phyloP scores from a whole-genome alignment of 1,140 invertebrate genomes.

The Pteromalus puparum region DNA sequence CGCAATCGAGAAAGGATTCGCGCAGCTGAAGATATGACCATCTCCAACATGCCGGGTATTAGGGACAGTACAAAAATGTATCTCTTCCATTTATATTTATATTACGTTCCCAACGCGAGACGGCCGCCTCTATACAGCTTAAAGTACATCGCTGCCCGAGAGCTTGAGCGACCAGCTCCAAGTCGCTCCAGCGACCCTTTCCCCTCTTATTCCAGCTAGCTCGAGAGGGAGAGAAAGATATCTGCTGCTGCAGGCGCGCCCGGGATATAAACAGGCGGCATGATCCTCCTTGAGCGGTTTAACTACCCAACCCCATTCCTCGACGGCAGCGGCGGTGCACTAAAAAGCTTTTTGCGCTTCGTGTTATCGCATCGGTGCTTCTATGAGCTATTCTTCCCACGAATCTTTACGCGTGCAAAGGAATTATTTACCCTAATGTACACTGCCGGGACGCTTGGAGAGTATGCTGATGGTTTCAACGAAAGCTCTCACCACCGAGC shows the following conservation, averaged over 20 bases:
- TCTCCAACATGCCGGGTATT: background rate
- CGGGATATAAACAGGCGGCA: constrained; percentile 45
- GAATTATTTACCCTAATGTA: constrained; percentile 46
- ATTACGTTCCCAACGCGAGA: constrained; percentile 1
- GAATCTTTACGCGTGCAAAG: constrained; percentile 35
- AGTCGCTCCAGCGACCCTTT: background rate
- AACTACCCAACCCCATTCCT: constrained; percentile 47
- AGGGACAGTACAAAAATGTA: constrained; percentile 26
- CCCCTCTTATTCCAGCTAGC: background rate
- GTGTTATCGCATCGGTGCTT: constrained; percentile 26
- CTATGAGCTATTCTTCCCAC: constrained; percentile 43
- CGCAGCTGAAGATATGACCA: constrained; percentile 16
- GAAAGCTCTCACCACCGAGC: background rate
- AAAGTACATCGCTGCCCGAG: background rate
- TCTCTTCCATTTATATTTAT: constrained; percentile 43
- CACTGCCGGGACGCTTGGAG: background rate
- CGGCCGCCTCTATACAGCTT: background rate
- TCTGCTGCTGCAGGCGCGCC: background rate
- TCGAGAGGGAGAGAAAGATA: background rate
- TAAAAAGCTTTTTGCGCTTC: constrained; percentile 49
- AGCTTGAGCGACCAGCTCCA: background rate
- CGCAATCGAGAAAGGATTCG: background rate
- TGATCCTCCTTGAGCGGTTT: constrained; percentile 63
- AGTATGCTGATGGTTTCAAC: background rate
- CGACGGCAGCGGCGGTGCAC: background rate